phyloP scores from a whole-genome alignment of 92 coral and sea anemone genomes.

The Bergia sp. region DNA sequence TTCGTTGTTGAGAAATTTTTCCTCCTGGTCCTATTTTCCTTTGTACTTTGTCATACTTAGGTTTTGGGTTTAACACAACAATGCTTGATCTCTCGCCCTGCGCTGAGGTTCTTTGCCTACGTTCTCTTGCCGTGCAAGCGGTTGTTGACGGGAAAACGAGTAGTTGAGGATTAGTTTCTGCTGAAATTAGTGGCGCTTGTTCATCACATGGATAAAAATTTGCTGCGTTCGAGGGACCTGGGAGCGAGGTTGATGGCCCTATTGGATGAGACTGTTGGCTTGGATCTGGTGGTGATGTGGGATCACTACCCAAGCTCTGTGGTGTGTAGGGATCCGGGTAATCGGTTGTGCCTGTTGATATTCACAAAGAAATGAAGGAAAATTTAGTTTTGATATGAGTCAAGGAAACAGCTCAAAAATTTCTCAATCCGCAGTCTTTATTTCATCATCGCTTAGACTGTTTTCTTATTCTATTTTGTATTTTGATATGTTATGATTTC shows the following conservation, averaged over 20 bases:
- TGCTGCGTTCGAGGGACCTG: background rate
- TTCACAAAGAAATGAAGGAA: background rate
- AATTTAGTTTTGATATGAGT: background rate
- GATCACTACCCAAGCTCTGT: background rate
- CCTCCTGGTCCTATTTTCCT: constrained; percentile 62
- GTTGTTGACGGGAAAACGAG: background rate
- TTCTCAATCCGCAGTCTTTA: no score
- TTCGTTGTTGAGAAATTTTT: constrained; percentile 68
- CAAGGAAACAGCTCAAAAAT: background rate
- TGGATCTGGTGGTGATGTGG: background rate
- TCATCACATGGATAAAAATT: background rate
- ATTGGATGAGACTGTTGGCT: background rate
- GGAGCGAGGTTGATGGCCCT: background rate
- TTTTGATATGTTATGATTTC: no score
- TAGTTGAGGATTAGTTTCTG: background rate
- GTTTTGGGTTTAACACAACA: constrained; percentile 62
- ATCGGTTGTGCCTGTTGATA: background rate
- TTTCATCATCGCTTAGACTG: no score
- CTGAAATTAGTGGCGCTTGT: background rate
- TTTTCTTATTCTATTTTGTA: no score
- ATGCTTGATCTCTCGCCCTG: constrained; percentile 44
- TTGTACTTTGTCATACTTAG: constrained; percentile 70
- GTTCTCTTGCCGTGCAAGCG: background rate
- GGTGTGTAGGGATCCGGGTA: background rate
- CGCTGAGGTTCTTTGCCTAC: constrained; percentile 36